Evolutionary conservation across 2,888 invertebrate genomes (phyloP).

Genomic region (Muscina levida): DNA sequence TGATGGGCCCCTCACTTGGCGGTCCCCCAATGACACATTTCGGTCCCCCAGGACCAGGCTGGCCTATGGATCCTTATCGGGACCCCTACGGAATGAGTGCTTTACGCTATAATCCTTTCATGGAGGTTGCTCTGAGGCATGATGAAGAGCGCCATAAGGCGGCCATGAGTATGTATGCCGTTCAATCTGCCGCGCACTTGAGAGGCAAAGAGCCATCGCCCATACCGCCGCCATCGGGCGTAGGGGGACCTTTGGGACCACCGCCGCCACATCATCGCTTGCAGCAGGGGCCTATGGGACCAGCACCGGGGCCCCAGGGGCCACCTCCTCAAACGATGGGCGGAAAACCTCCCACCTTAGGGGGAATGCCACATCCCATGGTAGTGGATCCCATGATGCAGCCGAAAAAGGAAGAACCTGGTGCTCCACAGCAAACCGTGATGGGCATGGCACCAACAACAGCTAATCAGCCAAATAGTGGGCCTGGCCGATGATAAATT

Average conservation of each 20-base stretch:
- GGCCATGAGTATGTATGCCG: conserved; percentile 86
- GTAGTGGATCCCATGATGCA: conserved; percentile 70
- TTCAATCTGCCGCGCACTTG: conserved; percentile 81
- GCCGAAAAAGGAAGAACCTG: conserved; percentile 69
- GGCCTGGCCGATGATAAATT: conserved; percentile 75
- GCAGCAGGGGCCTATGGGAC: conserved; percentile 68
- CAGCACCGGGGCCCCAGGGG: conserved; percentile 45
- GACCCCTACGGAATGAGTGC: conserved; percentile 84
- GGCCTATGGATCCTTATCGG: conserved; percentile 85
- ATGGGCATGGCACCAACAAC: conserved; percentile 72
- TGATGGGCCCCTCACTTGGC: conserved; percentile 80
- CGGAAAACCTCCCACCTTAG: conserved; percentile 64
- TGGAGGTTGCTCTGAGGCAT: conserved; percentile 88
- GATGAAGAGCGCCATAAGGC: conserved; percentile 91
- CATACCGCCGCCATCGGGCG: conserved; percentile 77
- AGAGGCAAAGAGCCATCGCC: conserved; percentile 80
- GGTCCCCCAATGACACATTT: conserved; percentile 82
- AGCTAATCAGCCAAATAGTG: conserved; percentile 69
- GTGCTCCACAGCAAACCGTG: conserved; percentile 65
- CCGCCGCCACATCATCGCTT: conserved; percentile 76
- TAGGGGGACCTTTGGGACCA: conserved; percentile 73
- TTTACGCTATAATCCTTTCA: conserved; percentile 88
- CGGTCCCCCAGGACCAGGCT: conserved; percentile 82
- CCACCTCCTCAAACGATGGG: conserved; percentile 45
- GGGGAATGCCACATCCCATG: conserved; percentile 74